These are phyloP conservation scores for Dermochelys coriacea DNA, from an alignment of 2,797 vertebrate species.

Conservation along the genomic window DNA sequence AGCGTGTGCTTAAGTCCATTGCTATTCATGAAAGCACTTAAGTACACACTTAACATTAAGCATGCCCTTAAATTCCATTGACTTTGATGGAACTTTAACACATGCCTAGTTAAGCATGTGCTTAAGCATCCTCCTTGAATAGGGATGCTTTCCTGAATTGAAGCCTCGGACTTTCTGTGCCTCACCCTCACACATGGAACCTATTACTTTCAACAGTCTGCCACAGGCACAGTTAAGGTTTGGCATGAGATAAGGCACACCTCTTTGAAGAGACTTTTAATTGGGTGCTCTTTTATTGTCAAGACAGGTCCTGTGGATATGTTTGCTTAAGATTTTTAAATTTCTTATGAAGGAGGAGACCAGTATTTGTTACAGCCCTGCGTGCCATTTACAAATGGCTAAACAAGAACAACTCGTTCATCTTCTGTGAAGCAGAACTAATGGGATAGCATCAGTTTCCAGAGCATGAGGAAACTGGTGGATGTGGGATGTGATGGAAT, in stretches of 20 bases:
- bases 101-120: background rate
- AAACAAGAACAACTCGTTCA: background rate
- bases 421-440: background rate
- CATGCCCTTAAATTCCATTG: background rate
- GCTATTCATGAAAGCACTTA: background rate
- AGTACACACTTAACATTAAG: background rate
- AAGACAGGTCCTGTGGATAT: background rate
- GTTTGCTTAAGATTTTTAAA: constrained; percentile 10
- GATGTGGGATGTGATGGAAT: background rate
- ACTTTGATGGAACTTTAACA: background rate
- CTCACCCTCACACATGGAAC: background rate
- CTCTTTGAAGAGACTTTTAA: background rate
- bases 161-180: background rate
- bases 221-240: background rate
- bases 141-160: background rate
- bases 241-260: background rate
- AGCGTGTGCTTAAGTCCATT: background rate
- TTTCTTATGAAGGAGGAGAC: background rate
- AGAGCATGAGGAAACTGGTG: background rate
- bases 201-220: background rate
- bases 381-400: background rate
- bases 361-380: background rate
- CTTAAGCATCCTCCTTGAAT: background rate
- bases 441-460: background rate
- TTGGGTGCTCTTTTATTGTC: background rate